A percentile compares a stretch with the other conserved stretches of the same genome.
These are phyloP conservation scores for Chinchilla lanigera DNA, from an alignment of 2,113 vertebrate species.

Conservation along the genomic window DNA sequence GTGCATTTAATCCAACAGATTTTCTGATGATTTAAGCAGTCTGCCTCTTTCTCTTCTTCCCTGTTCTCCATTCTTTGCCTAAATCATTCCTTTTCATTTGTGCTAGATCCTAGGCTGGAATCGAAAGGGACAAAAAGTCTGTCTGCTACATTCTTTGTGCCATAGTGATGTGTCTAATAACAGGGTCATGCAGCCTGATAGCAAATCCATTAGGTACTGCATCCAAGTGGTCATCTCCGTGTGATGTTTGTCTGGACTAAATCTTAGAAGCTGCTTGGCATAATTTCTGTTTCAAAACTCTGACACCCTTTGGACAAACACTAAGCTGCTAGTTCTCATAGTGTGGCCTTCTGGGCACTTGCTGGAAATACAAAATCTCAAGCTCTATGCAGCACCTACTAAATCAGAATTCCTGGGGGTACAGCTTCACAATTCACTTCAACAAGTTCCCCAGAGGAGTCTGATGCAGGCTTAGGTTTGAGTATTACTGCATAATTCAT, in stretches of 20 bases:
- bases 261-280: neutral
- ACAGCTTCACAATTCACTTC: neutral
- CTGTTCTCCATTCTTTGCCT: neutral
- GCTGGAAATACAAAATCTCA: neutral
- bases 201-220: neutral
- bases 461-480: neutral
- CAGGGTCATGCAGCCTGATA: neutral
- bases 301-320: neutral
- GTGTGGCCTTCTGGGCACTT: neutral
- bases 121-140: neutral
- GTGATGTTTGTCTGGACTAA: neutral
- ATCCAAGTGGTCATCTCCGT: neutral
- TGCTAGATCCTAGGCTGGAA: neutral
- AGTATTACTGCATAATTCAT: neutral
- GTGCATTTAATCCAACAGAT: neutral
- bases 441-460: neutral
- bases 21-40: neutral
- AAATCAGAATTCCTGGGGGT: neutral
- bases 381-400: neutral
- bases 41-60: neutral
- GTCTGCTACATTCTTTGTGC: neutral
- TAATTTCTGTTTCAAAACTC: conserved; percentile 10
- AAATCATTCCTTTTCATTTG: neutral
- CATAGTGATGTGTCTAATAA: neutral
- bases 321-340: neutral